Base-by-base conservation (phyloP, 2,113 vertebrate species). In the Anolis sagrei region DNA sequence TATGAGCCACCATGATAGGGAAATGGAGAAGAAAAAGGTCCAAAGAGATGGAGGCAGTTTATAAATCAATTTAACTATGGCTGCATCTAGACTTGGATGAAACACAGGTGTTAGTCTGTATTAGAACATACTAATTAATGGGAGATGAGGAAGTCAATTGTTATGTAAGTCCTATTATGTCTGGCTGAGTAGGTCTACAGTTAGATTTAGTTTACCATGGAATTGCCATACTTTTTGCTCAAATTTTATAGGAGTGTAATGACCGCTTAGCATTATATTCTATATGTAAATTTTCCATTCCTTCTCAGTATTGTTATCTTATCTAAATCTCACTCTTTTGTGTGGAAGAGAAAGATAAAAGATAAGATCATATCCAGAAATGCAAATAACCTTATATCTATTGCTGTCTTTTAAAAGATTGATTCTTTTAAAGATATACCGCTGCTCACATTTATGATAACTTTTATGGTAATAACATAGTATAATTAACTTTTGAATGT, bases 41-140 rank as follows among this genome's bases (percentile, higher is more conserved):
- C 62, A 64, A 27, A 64, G 62, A 25, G 25, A 27, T 64, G 19
- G 62, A 32, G 48, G 1, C 0, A 32, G 79, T 72, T 25, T 90
- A 87, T 85, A 85, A 88, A 86, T 80, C 85, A 79, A 84, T 83
- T 88, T 81, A 81, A 89, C 76, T 75, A 91, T 18, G 89, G 84
- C 32, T 34, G 32, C 76, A 39, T 62, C 84, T 16, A 81, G 81
- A 86, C 70, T 0, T 0, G 87, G 78, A 29, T 14, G 14, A 58
- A 58, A 58, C 18, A 16, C 54, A 58, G 18, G 54, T 58, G 54
- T 58, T 58, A 58, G 54, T 58, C 54, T 18, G 14, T 18, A 14
- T 14, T 16, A 58, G 54, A 58, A 1, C 18, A 58, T 14, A 58
- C 16, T 58, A 58, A 58, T 58, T 58, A 58, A 58, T 58, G 54